phyloP scores from a whole-genome alignment of 1,140 invertebrate species.

The Diabrotica undecimpunctata region DNA sequence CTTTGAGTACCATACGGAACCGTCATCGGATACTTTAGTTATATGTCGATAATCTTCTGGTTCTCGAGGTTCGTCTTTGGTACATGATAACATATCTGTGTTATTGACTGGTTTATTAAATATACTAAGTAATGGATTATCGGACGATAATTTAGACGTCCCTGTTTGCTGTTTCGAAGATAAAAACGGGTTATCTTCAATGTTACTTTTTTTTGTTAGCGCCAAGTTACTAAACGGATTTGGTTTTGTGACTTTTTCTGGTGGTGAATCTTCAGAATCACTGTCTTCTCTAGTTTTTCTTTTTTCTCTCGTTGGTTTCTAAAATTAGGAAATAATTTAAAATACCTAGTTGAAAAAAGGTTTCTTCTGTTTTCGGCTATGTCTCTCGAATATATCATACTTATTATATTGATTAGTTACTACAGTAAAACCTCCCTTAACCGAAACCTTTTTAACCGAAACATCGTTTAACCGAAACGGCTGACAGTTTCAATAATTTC shows the following conservation, averaged over 20 bases:
- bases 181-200: neutral
- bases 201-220: neutral
- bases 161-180: neutral
- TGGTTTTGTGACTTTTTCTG: neutral
- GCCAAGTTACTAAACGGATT: neutral
- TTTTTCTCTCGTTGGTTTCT: neutral
- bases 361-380: neutral
- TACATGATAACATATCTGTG: neutral
- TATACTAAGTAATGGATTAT: too few relatives aligned
- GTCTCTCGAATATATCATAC: neutral
- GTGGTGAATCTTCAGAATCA: neutral
- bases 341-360: neutral
- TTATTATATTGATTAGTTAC: too few relatives aligned
- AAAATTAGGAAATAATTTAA: neutral
- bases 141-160: too few relatives aligned
- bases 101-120: neutral
- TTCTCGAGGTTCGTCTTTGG: neutral
- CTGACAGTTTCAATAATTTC: too few relatives aligned
- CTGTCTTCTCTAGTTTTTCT: neutral
- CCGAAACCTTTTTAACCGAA: too few relatives aligned
- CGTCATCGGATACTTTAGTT: neutral
- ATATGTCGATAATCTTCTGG: too few relatives aligned
- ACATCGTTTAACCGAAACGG: too few relatives aligned
- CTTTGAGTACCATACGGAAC: slow-evolving; percentile 23
- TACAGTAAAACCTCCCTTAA: too few relatives aligned